Evolutionary conservation across 2,797 vertebrate genomes (phyloP).

Genomic region (Trichosurus vulpecula): DNA sequence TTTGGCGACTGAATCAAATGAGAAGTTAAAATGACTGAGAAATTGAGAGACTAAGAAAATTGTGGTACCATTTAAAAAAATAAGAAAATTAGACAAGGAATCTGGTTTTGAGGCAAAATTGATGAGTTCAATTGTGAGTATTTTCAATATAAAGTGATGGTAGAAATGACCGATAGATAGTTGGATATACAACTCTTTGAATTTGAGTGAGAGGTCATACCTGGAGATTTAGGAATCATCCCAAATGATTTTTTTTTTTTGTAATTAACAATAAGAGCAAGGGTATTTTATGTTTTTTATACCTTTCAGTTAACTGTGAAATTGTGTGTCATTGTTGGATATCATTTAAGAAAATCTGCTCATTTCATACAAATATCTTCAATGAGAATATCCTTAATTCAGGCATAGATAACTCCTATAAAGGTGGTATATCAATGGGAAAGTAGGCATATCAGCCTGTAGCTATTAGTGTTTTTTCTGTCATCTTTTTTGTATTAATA

Average conservation of each 20-base stretch:
- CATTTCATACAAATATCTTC: not conserved
- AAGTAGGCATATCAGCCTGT: not conserved
- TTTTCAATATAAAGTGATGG: not conserved
- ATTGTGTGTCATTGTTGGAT: not conserved
- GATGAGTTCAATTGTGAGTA: not conserved
- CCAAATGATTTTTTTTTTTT: not conserved
- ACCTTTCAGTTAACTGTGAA: not conserved
- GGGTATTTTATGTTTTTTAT: not conserved
- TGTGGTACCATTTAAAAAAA: not conserved
- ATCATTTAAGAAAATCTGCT: not conserved
- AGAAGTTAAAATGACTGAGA: not conserved
- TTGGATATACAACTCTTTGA: not conserved
- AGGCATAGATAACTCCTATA: not conserved
- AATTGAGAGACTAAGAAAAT: not conserved
- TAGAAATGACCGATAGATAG: not conserved
- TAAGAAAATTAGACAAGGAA: not conserved
- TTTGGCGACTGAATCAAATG: not conserved
- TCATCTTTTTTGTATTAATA: not conserved
- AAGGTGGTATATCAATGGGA: not conserved
- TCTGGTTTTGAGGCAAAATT: not conserved
- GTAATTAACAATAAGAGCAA: not conserved
- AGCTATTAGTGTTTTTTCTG: not conserved
- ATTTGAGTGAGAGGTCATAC: not conserved
- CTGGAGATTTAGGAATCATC: not conserved
- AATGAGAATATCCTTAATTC: not conserved